Base-by-base conservation (phyloP, 2,888 invertebrate species). In the Ellobium chinense region DNA sequence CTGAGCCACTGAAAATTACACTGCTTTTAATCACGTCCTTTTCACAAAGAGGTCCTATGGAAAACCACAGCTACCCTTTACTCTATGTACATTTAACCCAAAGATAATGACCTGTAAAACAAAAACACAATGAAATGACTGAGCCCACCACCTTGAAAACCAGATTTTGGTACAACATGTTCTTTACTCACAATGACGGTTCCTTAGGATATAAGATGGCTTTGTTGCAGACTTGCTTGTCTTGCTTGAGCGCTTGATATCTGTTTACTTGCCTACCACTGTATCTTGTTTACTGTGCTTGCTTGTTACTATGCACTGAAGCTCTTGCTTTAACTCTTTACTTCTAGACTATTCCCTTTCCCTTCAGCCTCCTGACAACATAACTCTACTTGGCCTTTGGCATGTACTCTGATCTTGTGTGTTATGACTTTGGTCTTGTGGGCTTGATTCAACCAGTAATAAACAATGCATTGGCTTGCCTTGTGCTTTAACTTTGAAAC, bases 401-500 rank as follows among this genome's bases (percentile, higher is more conserved):
- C 34, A 69, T 58, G 56, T 24, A 66, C 56, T 73, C 60, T 46
- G 70, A 60, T 70, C 74, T 74, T 72, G 54, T 72, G 54, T 63
- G 34, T 56, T 68, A 78, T 54, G 56, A 60, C 72, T 72, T 36
- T 79, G 46, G 34, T 54, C 65, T 65, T 73, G 66, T 56, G 73
- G 65, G 21, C 79, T 79, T 79, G 79, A 79, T 56, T 58, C 63
- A 56, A 74, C 74, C 80, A 69, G 80, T 58, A 69, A 62, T 58
- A 75, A 39, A 63, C 39, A 54, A 69, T 34, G 46, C 39, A 69
- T 58, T 60, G 60, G 18, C 69, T 79, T 75, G 79, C 39, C 81
- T 81, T 83, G 83, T 63, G 62, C 77, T 77, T 77, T 75, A 78
- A 69, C 77, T 80, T 82, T 83, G 80, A 80, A 73, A 63, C 65